Evolutionary conservation across 2,797 vertebrate genomes (phyloP), one percentile per base, ranked within the genome.

Genomic region (Cygnus olor): DNA sequence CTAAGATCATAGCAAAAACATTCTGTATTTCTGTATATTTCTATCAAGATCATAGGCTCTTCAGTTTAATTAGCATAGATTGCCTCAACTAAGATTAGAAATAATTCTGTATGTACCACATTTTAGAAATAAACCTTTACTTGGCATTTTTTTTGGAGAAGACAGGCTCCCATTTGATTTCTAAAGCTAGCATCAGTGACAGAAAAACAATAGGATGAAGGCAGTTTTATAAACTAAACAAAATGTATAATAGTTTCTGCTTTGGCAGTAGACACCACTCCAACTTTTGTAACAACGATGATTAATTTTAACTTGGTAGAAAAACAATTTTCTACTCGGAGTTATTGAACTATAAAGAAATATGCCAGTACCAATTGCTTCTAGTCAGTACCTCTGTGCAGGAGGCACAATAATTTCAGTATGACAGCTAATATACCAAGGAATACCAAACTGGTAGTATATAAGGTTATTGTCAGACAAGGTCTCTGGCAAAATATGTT

Each of bases 241-340:
- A 95, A 96, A 92, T n/a, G 14, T 86, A 8, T 60, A 78, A 69
- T 88, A 69, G 76, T 95, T 97, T 92, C 81, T 95, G 21, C 88
- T 86, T 91, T 85, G 81, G 27, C 85, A 72, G 68, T 76, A 87
- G 85, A 80, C 38, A 80, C 30, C 63, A 93, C 73, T 95, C 66
- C 51, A 89, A 93, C 80, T 91, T 97, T 69, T 95, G 4, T 95
- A 95, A 94, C 14, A 91, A 71, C 27, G 14, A 63, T 73, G 76
- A 94, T 95, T 96, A 89, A 94, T 97, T 96, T 90, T 85, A 93
- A 51, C 49, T 69, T 85, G 38, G 40, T 90, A 95, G 93, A 96
- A 97, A 96, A 90, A 40, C 19, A 60, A 65, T 96, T 96, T 96
- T 90, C 76, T 93, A 88, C 82, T 63, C 56, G 5, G 63, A 93